Evolutionary conservation across 2,113 vertebrate species (phyloP), one percentile per base, ranked within the genome.

Genomic region (Oncorhynchus kisutch): DNA sequence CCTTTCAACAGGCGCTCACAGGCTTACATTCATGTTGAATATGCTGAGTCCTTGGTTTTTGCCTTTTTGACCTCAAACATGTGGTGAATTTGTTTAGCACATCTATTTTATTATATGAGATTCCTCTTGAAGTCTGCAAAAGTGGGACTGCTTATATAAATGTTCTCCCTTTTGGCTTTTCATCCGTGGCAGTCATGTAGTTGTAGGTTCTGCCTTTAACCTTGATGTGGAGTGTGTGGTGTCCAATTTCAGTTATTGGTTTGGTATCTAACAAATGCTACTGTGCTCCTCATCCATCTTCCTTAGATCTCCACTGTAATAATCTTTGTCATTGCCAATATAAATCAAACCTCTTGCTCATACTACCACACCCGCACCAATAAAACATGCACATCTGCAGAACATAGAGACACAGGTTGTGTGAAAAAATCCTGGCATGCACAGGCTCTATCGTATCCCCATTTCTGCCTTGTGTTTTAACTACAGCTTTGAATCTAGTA

Each of bases 61-160:
- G 39, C 62, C 72, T 74, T 78, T 80, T 68, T 83, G 75, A 75
- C 80, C 49, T 75, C 34, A 49, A 71, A 68, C 12, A 48, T 72
- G 25, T 59, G 24, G 34, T 34, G 72, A 5, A 7, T 72, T 76
- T 72, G 71, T 69, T 70, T 75, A 70, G 51, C 27, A 66, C 72
- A 72, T 71, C 70, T 64, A 68, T 73, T 74, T 34, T 25, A 45
- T 7, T 4, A 68, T 45, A 11, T 45, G 39, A 45, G 45, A 66
- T 49, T 54, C 20, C 48, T 72, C 29, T 69, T 71, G 67, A 72
- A 67, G 67, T 48, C 24, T 74, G 49, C 34, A 39, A 16, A 60
- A 60, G 75, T 49, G 51, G 20, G 14, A 39, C 70, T 76, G 68
- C 73, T 2, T 39, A 73, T 31, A 51, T 54, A 14, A 54, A 54